A percentile compares a stretch with the other conserved stretches of the same genome.
These are phyloP conservation scores for Oenanthe oenanthe DNA, from an alignment of 2,113 vertebrate species.

Conservation along the genomic window DNA sequence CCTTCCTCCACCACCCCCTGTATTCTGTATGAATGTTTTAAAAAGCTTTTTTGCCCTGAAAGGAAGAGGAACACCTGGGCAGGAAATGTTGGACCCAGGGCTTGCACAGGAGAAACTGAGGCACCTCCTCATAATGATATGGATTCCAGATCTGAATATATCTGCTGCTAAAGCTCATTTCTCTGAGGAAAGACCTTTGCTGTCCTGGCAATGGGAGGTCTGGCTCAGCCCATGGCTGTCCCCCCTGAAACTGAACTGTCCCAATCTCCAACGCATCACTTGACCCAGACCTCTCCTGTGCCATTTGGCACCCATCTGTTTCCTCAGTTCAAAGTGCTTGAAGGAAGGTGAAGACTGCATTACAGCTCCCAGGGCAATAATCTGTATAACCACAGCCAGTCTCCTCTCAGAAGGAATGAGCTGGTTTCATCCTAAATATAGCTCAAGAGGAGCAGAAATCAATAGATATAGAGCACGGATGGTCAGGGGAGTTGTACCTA, in stretches of 20 bases:
- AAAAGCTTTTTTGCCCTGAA: neutral
- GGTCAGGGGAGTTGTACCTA: neutral
- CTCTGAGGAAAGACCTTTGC: neutral
- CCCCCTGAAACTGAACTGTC: neutral
- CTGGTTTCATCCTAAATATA: constrained; percentile 24
- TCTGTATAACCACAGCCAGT: neutral
- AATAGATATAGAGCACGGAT: accelerated
- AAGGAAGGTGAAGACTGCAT: constrained; percentile 29
- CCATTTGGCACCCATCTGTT: constrained; percentile 64
- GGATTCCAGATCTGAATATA: neutral
- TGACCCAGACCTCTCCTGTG: neutral
- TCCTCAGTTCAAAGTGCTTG: constrained; percentile 54
- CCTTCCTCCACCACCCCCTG: accelerated
- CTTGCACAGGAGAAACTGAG: neutral
- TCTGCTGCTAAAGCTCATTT: neutral
- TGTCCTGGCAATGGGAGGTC: neutral
- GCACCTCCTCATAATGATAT: neutral
- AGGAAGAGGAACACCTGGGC: neutral
- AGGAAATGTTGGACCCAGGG: neutral
- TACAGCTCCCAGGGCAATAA: constrained; percentile 24
- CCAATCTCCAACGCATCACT: neutral
- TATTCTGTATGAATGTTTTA: neutral
- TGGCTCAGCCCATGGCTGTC: neutral
- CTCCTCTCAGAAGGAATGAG: neutral
- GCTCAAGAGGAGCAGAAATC: neutral